Evolutionary conservation across 2,888 invertebrate genomes (phyloP), one percentile per base, ranked within the genome.

Genomic region (Cantharis flavilabris): DNA sequence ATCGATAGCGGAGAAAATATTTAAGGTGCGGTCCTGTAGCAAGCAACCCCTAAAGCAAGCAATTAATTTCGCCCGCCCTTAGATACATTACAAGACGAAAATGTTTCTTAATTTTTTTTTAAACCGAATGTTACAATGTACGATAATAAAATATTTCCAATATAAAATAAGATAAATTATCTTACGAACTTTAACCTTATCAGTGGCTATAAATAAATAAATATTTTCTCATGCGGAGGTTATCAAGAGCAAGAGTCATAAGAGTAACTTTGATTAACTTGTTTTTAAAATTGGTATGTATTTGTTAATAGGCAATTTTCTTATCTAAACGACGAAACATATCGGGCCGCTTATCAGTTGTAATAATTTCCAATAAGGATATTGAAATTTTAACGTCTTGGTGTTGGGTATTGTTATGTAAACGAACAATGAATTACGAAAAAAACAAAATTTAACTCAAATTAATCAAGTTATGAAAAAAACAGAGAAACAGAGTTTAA

Each of bases 211-310:
- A 79, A 81, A 80, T 80, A 81, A 81, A 78, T 80, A 81, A 80
- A 80, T 79, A 76, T 80, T 79, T 80, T 74, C 70, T 78, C 79
- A 80, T 80, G 78, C 63, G 26, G 71, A 63, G 76, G 79, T 81
- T 81, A 81, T 81, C 81, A 71, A 30, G 79, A 79, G 80, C 80
- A 80, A 73, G 76, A 73, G 80, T 80, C 78, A 80, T 80, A 80
- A 77, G 79, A 80, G 77, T 79, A 80, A 78, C 11, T 76, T 74
- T 73, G 80, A 80, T 76, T 74, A 76, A 74, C 71, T 78, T 76
- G 80, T 76, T 76, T 78, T 78, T 70, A 78, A 78, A 79, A 71
- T 75, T 71, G 67, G 70, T 75, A 73, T 70, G 20, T 75, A 75
- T 80, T 80, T 80, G 73, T 77, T 79, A 75, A 76, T 78, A 75